Percentiles rank a stretch among this genome's conserved stretches.
These are phyloP conservation scores for Eulemur mongoz DNA, from an alignment of 2,797 vertebrate species.

Conservation along the genomic window DNA sequence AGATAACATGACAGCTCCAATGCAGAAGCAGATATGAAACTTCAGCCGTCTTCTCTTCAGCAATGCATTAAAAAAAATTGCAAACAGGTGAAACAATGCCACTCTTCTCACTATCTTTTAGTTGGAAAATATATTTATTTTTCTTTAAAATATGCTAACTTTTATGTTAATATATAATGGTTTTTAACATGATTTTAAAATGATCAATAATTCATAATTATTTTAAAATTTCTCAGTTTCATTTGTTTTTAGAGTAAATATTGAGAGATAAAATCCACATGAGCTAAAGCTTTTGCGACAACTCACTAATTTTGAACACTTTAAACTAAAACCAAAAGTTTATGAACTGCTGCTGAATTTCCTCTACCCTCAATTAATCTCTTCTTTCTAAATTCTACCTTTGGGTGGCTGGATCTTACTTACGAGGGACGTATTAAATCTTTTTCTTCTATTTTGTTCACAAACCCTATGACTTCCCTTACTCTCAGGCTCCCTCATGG, in stretches of 20 bases:
- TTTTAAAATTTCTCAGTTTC: background rate
- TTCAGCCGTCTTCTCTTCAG: background rate
- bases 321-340: background rate
- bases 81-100: background rate
- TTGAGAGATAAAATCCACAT: background rate
- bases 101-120: background rate
- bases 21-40: background rate
- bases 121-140: background rate
- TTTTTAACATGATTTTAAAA: background rate
- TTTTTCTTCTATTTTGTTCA: background rate
- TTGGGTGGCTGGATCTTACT: background rate
- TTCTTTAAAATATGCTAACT: background rate
- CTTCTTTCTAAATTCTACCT: background rate
- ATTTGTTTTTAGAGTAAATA: background rate
- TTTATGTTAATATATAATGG: background rate
- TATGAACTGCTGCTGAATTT: background rate
- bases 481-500: accelerated
- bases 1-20: background rate
- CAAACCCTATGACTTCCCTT: background rate
- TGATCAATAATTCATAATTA: background rate
- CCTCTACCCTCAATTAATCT: background rate
- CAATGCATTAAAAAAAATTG: background rate
- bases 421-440: background rate
- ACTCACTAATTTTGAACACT: background rate
- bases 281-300: background rate